phyloP scores from a whole-genome alignment of 2,797 vertebrate species.

The Neoniphon sammara region DNA sequence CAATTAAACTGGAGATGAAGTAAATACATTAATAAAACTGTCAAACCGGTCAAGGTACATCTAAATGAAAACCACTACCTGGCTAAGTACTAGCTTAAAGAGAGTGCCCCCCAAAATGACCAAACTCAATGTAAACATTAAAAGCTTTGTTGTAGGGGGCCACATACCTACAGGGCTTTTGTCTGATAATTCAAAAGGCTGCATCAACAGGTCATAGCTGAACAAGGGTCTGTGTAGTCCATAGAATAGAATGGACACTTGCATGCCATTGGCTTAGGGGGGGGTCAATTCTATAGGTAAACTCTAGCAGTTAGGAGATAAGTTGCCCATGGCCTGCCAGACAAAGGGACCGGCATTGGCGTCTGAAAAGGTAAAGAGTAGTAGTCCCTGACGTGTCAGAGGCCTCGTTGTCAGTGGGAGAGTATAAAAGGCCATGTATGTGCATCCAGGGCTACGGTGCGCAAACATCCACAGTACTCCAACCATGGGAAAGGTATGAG shows the following conservation, averaged over 20 bases:
- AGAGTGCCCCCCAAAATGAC: conserved; percentile 40
- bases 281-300: conserved; percentile 82
- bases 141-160: conserved; percentile 70
- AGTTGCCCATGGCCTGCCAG: conserved; percentile 56
- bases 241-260: conserved; percentile 68
- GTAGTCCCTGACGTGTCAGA: conserved; percentile 74
- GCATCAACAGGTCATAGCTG: conserved; percentile 74
- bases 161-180: conserved; percentile 72
- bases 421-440: conserved; percentile 78
- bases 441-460: conserved; percentile 52
- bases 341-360: conserved; percentile 73
- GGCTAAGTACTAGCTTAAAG: conserved; percentile 26
- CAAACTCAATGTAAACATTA: conserved; percentile 52
- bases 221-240: conserved; percentile 68
- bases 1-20: conserved; percentile 5
- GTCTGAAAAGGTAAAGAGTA: conserved; percentile 80
- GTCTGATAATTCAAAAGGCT: conserved; percentile 78
- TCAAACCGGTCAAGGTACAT: conserved; percentile 10
- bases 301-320: conserved; percentile 79
- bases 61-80: conserved; percentile 43
- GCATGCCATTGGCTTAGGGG: conserved; percentile 49
- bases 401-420: conserved; percentile 67
- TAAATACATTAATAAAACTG: conserved; percentile 1
- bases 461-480: conserved; percentile 67
- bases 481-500: conserved; percentile 86